Base-by-base conservation (phyloP, 2,888 invertebrate species). In the Penaeus monodon region DNA sequence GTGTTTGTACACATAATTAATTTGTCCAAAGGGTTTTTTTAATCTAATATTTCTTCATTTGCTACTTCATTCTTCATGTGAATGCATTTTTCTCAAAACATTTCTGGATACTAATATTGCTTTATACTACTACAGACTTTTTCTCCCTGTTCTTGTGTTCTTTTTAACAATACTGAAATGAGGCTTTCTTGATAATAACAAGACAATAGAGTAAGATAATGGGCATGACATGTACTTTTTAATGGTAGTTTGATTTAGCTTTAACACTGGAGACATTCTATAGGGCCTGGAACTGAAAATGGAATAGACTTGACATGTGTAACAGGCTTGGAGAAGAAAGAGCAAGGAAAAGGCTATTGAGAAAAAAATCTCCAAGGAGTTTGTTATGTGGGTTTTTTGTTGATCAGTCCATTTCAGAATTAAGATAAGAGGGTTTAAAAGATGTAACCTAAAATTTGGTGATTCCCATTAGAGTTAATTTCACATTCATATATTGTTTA, bases 201-300 rank as follows among this genome's bases (percentile, higher is more conserved):
- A 65, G 80, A 80, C 80, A 81, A 66, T 68, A 68, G 44, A 66
- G 68, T 81, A 81, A 81, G 70, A 81, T 81, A 29, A 77, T 70
- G 81, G 70, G 70, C 70, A 70, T 70, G 81, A 70, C 27, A 49
- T 70, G 49, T 70, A 49, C n/a, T n/a, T 38, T 65, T 76, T 76
- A 76, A 24, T 33, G 70, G 70, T 70, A 70, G 70, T 33, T 70
- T 17, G 27, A 70, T 70, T 33, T 70, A 70, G 70, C 70, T 70
- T 70, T 70, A 70, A 70, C 70, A 70, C 27, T 70, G 70, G 33
- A 70, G 70, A 70, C 33, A 29, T 70, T 70, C 27, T 29, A 24
- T n/a, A 70, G 27, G 70, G 33, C 27, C 24, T 70, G 70, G 24
- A 29, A 70, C 20, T 17, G 33, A 27, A 29, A 22, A 27, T 20